Percentiles rank a stretch among this genome's conserved stretches.
These are phyloP conservation scores for Microhierax caerulescens DNA, from an alignment of 2,797 vertebrate genomes.

Conservation along the genomic window DNA sequence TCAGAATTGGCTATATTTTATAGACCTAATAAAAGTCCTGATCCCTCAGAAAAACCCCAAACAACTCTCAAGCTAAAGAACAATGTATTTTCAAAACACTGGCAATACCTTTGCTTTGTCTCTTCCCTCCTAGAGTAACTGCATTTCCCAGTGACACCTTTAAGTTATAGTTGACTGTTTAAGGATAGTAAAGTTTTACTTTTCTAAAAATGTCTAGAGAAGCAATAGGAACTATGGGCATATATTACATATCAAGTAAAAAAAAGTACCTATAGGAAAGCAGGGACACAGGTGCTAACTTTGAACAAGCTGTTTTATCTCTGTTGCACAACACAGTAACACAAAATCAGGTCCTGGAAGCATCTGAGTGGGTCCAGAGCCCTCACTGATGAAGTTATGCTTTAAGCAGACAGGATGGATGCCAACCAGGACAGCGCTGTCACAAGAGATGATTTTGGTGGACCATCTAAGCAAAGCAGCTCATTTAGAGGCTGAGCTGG, in stretches of 20 bases:
- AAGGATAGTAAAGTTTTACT: neutral
- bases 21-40: neutral
- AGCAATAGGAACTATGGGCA: neutral
- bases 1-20: neutral
- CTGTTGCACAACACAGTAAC: neutral
- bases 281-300: neutral
- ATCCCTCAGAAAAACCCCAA: neutral
- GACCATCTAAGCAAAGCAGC: neutral
- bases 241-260: neutral
- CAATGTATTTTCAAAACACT: neutral
- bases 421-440: rapidly evolving
- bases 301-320: neutral
- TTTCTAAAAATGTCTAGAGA: neutral
- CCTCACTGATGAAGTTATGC: neutral
- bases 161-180: neutral
- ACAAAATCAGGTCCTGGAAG: neutral
- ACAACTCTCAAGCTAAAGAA: neutral
- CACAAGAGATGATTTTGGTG: neutral
- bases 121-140: neutral
- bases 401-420: neutral
- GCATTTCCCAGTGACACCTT: neutral
- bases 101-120: neutral
- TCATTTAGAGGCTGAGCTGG: neutral
- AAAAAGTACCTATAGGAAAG: neutral
- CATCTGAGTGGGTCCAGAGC: neutral